phyloP scores from a whole-genome alignment of 2,888 invertebrate species.

The Auanema sp. region DNA sequence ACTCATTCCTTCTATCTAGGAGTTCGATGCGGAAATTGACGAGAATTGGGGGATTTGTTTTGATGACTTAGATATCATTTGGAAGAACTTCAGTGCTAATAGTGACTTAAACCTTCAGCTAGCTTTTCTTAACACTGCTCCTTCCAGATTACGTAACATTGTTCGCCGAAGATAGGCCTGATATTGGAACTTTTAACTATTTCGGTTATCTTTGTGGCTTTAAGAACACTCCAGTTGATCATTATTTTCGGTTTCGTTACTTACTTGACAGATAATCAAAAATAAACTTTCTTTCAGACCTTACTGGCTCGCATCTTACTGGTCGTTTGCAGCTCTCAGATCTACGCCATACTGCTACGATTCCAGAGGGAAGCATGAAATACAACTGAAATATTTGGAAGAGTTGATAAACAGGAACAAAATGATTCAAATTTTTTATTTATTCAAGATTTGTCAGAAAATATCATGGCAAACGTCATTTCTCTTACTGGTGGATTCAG shows the following conservation, averaged over 20 bases:
- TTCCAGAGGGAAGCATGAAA: slow-evolving; percentile 30
- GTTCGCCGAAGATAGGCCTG: slow-evolving; percentile 65
- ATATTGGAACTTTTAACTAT: slow-evolving; percentile 65
- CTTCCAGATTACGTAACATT: slow-evolving; percentile 62
- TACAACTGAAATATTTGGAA: slow-evolving; percentile 42
- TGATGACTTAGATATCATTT: slow-evolving; percentile 43
- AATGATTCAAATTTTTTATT: too few relatives aligned
- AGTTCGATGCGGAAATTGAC: slow-evolving; percentile 44
- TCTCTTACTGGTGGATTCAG: slow-evolving; percentile 51
- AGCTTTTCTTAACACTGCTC: not conserved
- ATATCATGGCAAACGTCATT: slow-evolving; percentile 39
- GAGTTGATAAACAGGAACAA: slow-evolving; percentile 22
- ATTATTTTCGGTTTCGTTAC: slow-evolving; percentile 63
- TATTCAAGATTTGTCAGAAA: slow-evolving; percentile 36
- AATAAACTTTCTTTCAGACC: slow-evolving; percentile 21
- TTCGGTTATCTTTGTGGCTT: slow-evolving; percentile 58
- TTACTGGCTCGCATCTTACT: slow-evolving; percentile 46
- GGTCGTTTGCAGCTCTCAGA: slow-evolving; percentile 39
- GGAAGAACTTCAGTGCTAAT: slow-evolving; percentile 40
- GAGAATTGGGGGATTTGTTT: slow-evolving; percentile 48
- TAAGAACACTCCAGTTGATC: slow-evolving; percentile 62
- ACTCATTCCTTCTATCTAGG: slow-evolving; percentile 16
- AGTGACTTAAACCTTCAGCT: slow-evolving; percentile 12
- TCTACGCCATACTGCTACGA: slow-evolving; percentile 48
- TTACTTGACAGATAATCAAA: too few relatives aligned